phyloP scores from a whole-genome alignment of 2,797 vertebrate species.

The Paedocypris micromegethes region DNA sequence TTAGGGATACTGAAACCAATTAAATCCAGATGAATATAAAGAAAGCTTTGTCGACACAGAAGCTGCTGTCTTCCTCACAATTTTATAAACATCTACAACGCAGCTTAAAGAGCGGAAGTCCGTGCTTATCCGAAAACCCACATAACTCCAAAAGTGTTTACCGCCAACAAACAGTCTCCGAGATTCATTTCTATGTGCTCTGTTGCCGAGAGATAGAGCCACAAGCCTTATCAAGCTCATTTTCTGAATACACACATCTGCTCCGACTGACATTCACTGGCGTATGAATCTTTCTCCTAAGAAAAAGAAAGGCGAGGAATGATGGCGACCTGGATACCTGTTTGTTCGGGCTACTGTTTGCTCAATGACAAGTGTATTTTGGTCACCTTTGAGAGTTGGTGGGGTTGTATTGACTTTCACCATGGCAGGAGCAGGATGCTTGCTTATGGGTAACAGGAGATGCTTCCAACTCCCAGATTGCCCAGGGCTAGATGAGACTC shows the following conservation, averaged over 20 bases:
- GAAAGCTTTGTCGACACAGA: background rate
- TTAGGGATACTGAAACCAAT: background rate
- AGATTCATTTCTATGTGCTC: constrained; percentile 47
- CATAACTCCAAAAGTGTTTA: constrained; percentile 60
- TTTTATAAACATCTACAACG: constrained; percentile 20
- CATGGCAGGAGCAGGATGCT: constrained; percentile 30
- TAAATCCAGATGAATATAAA: background rate
- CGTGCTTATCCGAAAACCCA: constrained; percentile 36
- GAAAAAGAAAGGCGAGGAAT: constrained; percentile 3
- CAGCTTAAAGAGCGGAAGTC: constrained; percentile 29
- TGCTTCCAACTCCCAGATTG: constrained; percentile 34
- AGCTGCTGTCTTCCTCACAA: background rate
- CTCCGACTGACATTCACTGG: constrained; percentile 38
- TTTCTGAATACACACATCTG: constrained; percentile 60
- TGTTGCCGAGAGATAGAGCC: constrained; percentile 62
- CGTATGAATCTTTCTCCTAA: constrained; percentile 5
- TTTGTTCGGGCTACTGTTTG: constrained; percentile 28
- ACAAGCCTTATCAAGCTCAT: constrained; percentile 60
- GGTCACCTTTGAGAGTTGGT: constrained; percentile 26
- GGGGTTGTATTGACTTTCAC: constrained; percentile 40
- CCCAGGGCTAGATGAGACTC: constrained; percentile 33
- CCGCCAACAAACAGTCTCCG: constrained; percentile 55
- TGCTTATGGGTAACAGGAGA: constrained; percentile 43
- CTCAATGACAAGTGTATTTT: constrained; percentile 31
- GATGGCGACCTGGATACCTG: constrained; percentile 4